These are phyloP conservation scores for Elachura formosa DNA, from an alignment of 2,113 vertebrate genomes.

Conservation along the genomic window DNA sequence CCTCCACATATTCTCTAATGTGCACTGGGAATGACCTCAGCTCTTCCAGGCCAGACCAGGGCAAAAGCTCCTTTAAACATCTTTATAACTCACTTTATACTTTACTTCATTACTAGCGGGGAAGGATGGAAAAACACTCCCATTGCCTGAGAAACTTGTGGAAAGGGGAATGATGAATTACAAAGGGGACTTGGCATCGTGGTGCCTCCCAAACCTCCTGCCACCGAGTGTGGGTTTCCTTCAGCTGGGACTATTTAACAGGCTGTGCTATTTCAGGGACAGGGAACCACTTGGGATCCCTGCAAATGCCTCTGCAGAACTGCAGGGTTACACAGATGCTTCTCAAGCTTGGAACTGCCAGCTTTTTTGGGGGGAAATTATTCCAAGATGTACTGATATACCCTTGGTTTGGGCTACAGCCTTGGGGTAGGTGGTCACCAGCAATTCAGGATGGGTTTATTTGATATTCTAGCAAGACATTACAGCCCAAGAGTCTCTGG, in stretches of 20 bases:
- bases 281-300: neutral
- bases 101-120: neutral
- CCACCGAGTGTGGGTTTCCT: neutral
- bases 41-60: neutral
- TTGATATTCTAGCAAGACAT: neutral
- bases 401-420: too few relatives aligned
- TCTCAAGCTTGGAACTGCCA: neutral
- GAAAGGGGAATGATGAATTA: neutral
- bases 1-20: constrained; percentile 66
- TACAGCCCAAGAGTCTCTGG: neutral
- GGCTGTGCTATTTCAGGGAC: neutral
- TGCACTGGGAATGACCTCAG: constrained; percentile 47
- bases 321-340: neutral
- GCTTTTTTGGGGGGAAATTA: neutral
- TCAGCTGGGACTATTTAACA: neutral
- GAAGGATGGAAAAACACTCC: constrained; percentile 31
- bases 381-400: neutral
- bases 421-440: neutral
- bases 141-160: neutral
- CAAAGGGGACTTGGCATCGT: neutral
- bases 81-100: neutral
- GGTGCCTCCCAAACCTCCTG: neutral
- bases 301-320: neutral
- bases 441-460: neutral
- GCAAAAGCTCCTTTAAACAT: constrained; percentile 38